phyloP scores from a whole-genome alignment of 2,888 invertebrate species.

The Lasioglossum vierecki region DNA sequence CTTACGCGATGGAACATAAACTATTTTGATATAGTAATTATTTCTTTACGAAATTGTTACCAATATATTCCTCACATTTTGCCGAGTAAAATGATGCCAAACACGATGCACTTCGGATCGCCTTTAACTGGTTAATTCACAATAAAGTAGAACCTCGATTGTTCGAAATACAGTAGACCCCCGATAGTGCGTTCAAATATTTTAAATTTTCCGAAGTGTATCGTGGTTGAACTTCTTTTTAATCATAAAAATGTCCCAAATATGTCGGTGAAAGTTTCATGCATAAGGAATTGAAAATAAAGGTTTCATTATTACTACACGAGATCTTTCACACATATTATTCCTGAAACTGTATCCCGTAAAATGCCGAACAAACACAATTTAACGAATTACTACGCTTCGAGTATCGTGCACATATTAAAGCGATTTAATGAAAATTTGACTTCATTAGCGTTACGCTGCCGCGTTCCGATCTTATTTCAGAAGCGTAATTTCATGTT shows the following conservation, averaged over 20 bases:
- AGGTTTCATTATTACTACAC: not conserved
- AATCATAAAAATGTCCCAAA: not conserved
- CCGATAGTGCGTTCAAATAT: no score
- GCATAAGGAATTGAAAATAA: not conserved
- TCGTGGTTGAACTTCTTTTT: not conserved
- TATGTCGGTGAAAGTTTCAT: not conserved
- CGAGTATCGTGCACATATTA: not conserved
- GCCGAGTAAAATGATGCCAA: not conserved
- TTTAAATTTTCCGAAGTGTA: no score
- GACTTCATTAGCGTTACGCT: not conserved
- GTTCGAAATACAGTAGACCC: not conserved
- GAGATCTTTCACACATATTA: not conserved
- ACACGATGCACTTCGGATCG: not conserved
- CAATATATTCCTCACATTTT: not conserved
- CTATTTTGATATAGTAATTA: not conserved
- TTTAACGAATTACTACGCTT: not conserved
- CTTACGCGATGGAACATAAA: no score
- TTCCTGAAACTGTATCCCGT: not conserved
- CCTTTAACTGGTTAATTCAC: not conserved
- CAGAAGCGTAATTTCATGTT: not conserved
- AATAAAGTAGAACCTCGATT: no score
- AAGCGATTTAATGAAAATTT: conserved; percentile 1
- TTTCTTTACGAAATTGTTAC: not conserved
- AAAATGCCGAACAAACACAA: not conserved
- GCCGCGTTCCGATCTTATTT: not conserved